Conservation (phyloP, 2,113 vertebrate genomes). For the Pogonocichla stellata region DNA sequence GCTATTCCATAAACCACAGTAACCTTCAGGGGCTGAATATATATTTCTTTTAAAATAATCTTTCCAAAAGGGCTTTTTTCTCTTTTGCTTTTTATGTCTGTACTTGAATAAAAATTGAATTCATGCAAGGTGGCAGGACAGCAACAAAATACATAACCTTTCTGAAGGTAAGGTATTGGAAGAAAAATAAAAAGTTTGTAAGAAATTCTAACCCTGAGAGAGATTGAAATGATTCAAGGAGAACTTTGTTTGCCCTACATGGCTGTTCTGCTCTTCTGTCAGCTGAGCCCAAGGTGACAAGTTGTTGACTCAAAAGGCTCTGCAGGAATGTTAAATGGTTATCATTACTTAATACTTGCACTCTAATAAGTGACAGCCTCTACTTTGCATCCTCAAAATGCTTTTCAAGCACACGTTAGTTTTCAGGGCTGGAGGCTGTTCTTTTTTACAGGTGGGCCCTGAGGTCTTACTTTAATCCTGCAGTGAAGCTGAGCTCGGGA, state of each 20-base stretch:
- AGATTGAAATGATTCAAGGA: neutral
- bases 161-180: neutral
- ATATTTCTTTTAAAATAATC: neutral
- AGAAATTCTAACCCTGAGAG: neutral
- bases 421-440: neutral
- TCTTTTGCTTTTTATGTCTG: neutral
- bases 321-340: constrained; percentile 44
- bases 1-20: neutral
- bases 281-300: constrained; percentile 1
- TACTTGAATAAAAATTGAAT: neutral
- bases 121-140: neutral
- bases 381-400: neutral
- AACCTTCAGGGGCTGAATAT: neutral
- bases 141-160: neutral
- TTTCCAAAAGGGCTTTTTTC: neutral
- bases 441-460: neutral
- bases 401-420: neutral
- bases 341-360: neutral
- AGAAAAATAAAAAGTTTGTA: neutral
- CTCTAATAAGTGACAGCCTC: neutral
- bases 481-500: neutral
- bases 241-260: neutral
- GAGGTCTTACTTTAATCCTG: neutral
- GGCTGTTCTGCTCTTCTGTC: neutral
- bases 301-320: constrained; percentile 8